Evolutionary conservation across 2,888 invertebrate genomes (phyloP).

Genomic region (Chorisops tibialis): DNA sequence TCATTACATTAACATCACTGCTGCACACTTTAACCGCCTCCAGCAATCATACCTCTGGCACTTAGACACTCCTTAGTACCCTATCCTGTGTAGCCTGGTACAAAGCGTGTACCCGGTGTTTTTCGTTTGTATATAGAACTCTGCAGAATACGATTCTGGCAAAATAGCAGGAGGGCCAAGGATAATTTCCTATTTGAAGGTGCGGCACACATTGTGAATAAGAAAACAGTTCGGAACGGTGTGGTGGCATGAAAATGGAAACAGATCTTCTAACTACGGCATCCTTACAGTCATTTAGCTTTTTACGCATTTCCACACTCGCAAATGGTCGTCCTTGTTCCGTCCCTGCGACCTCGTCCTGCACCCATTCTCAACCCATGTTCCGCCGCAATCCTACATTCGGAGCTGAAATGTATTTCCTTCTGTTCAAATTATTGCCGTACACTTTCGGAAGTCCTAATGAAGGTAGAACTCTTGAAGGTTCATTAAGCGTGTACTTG

Average conservation of each 20-base stretch:
- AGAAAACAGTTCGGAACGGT: slow-evolving; percentile 25
- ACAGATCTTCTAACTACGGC: slow-evolving; percentile 9
- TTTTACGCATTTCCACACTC: background rate
- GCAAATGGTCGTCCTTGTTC: background rate
- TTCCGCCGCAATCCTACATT: background rate
- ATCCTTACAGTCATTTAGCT: slow-evolving; percentile 16
- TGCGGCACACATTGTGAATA: slow-evolving; percentile 29
- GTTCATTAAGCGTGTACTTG: slow-evolving; percentile 16
- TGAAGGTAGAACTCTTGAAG: slow-evolving; percentile 2
- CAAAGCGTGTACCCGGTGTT: slow-evolving; percentile 1
- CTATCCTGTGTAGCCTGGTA: background rate
- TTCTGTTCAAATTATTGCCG: slow-evolving; percentile 17
- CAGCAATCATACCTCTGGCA: slow-evolving; percentile 23
- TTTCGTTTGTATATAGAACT: background rate
- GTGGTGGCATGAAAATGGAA: slow-evolving; percentile 20
- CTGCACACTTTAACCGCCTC: slow-evolving; percentile 29
- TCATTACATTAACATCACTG: slow-evolving; percentile 32
- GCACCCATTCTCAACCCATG: background rate
- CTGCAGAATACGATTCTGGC: slow-evolving; percentile 5
- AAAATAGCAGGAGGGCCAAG: background rate
- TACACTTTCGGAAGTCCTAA: slow-evolving; percentile 15
- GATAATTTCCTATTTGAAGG: slow-evolving; percentile 8
- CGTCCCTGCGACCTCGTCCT: too few species aligned
- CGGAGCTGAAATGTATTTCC: slow-evolving; percentile 4
- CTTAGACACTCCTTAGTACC: background rate